phyloP scores from a whole-genome alignment of 2,113 vertebrate species.

The Gymnarchus niloticus region DNA sequence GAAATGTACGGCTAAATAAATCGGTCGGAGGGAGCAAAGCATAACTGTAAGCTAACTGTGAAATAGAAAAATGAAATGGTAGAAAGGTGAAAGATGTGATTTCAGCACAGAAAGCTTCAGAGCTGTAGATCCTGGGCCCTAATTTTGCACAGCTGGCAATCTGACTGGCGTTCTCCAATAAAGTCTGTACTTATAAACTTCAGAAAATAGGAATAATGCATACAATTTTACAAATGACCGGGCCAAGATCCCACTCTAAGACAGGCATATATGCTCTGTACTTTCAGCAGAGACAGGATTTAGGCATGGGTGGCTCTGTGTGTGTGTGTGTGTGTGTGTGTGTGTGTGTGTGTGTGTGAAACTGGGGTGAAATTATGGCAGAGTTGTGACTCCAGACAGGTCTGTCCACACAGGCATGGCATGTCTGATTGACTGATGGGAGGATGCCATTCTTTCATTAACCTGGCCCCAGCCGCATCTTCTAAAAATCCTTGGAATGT shows the following conservation, averaged over 20 bases:
- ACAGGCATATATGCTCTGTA: neutral
- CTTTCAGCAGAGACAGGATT: neutral
- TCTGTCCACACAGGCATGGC: neutral
- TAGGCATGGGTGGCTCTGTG: neutral
- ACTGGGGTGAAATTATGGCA: neutral
- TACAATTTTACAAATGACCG: neutral
- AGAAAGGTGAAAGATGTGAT: neutral
- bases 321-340: neutral
- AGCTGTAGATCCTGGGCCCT: neutral
- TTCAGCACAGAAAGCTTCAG: neutral
- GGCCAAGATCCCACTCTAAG: neutral
- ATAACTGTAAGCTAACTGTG: neutral
- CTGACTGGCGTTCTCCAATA: neutral
- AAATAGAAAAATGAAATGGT: neutral
- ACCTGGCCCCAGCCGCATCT: neutral
- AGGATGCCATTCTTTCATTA: neutral
- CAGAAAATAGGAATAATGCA: neutral
- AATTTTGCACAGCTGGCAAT: neutral
- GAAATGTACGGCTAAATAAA: neutral
- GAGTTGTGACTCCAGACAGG: neutral
- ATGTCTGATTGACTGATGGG: neutral
- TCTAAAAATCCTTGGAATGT: conserved; percentile 12
- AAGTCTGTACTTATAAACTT: neutral
- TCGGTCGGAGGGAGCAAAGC: neutral
- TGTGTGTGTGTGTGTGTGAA: neutral